These are phyloP conservation scores for Psix sp. DNA, from an alignment of 1,140 invertebrate genomes.

Conservation along the genomic window DNA sequence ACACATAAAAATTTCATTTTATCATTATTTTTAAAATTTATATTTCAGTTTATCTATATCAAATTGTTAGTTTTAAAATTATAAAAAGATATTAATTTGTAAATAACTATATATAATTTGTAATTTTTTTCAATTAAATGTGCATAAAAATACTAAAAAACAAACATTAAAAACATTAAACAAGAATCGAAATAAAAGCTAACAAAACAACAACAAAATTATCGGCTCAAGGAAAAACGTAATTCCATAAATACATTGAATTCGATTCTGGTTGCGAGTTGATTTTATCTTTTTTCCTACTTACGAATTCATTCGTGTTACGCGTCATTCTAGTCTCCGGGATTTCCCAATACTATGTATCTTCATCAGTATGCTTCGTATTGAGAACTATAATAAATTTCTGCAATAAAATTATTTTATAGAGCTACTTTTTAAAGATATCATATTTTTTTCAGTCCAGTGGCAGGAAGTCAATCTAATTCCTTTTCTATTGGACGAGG, in stretches of 20 bases:
- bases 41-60: too few relatives aligned
- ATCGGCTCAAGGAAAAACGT: constrained; percentile 22
- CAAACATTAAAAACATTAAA: too few relatives aligned
- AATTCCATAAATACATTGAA: constrained; percentile 15
- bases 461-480: constrained; percentile 69
- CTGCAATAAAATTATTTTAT: constrained; percentile 18
- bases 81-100: too few relatives aligned
- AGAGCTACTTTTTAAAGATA: background rate
- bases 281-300: constrained; percentile 25
- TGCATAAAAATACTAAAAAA: too few relatives aligned
- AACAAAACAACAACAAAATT: background rate
- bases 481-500: constrained; percentile 66
- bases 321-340: constrained; percentile 16
- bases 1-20: too few relatives aligned
- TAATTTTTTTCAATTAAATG: too few relatives aligned
- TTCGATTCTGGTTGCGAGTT: constrained; percentile 12
- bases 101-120: too few relatives aligned
- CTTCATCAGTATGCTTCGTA: too few relatives aligned
- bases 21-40: too few relatives aligned
- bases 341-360: constrained; percentile 32
- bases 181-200: too few relatives aligned
- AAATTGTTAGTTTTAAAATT: too few relatives aligned
- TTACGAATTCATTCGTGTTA: constrained; percentile 30
- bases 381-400: too few relatives aligned
- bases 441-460: constrained; percentile 29